phyloP scores from a whole-genome alignment of 1,140 invertebrate species.

The Eurosta solidaginis region DNA sequence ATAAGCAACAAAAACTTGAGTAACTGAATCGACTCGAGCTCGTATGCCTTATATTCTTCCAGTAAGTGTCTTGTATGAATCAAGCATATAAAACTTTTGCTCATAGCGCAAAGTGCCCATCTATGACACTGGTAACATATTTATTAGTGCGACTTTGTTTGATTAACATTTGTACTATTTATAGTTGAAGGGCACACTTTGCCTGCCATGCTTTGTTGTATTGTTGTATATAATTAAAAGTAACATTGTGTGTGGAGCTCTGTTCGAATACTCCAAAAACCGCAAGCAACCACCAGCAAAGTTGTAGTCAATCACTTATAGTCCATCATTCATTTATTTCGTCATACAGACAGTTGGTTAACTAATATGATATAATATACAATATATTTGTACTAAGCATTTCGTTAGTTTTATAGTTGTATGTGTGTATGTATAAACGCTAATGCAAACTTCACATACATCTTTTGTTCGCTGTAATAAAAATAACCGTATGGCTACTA shows the following conservation, averaged over 20 bases:
- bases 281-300: not conserved
- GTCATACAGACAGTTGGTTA: not conserved
- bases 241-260: not conserved
- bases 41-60: too few species aligned
- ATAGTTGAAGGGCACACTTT: constrained; percentile 10
- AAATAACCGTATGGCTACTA: not conserved
- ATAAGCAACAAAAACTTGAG: too few species aligned
- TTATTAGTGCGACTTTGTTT: not conserved
- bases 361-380: too few species aligned
- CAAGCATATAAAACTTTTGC: too few species aligned
- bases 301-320: too few species aligned
- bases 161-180: not conserved
- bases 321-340: not conserved
- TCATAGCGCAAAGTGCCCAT: too few species aligned
- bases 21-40: too few species aligned
- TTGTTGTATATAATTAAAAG: not conserved
- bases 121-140: not conserved
- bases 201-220: not conserved
- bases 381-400: not conserved
- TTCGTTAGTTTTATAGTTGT: not conserved
- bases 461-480: not conserved
- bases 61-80: too few species aligned
- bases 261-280: not conserved
- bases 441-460: not conserved
- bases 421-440: not conserved